A percentile compares a stretch with the other conserved stretches of the same genome.
Conservation (phyloP, 2,888 invertebrate genomes). For the Synergus japonicus region DNA sequence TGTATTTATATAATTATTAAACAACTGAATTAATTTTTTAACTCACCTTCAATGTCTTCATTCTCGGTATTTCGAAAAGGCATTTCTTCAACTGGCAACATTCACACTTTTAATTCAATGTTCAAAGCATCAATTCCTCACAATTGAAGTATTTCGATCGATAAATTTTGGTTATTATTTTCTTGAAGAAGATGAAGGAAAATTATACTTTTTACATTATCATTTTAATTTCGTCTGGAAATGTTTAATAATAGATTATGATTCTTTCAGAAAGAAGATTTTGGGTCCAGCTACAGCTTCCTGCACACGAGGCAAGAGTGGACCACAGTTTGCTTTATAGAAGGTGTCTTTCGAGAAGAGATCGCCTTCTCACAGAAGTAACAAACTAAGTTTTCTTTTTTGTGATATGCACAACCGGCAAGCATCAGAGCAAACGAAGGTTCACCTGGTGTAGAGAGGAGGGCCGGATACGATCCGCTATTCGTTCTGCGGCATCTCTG, state of each 20-base stretch:
- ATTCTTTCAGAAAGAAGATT: not conserved
- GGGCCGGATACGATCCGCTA: conserved; percentile 40
- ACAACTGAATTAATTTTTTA: not conserved
- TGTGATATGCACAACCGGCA: conserved; percentile 5
- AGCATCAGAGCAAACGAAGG: conserved; percentile 45
- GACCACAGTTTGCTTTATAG: conserved; percentile 21
- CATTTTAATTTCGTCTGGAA: not conserved
- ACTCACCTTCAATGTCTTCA: conserved; percentile 12
- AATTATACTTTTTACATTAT: not conserved
- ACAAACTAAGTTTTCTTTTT: conserved; percentile 24
- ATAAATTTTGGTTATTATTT: not conserved
- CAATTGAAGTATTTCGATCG: not conserved
- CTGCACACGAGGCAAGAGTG: not conserved
- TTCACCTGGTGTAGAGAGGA: conserved; percentile 43
- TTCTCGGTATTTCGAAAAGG: not conserved
- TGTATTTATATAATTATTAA: not conserved
- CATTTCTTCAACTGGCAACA: not conserved
- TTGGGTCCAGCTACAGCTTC: conserved; percentile 29
- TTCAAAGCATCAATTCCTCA: not conserved
- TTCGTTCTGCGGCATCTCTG: conserved; percentile 50
- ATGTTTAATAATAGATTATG: not conserved
- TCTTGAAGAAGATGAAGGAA: not conserved
- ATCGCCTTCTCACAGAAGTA: not conserved
- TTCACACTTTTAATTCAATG: not conserved
- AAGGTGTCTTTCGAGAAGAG: conserved; percentile 2